Evolutionary conservation across 2,797 vertebrate genomes (phyloP), one percentile per base, ranked within the genome.

Genomic region (Rhynchonycteris naso): DNA sequence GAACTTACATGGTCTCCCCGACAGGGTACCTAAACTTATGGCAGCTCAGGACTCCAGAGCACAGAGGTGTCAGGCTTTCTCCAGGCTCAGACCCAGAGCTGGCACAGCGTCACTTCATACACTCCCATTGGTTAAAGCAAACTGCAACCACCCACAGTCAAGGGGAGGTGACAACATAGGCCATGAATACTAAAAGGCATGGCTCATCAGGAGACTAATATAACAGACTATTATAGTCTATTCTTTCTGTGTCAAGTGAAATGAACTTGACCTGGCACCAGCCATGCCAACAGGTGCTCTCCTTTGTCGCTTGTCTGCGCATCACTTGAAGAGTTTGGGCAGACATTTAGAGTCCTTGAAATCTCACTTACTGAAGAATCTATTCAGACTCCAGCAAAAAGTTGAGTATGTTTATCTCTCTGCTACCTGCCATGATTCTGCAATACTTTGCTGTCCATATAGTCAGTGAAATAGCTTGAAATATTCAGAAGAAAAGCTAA

Each of bases 381-480:
- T 56, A 24, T 59, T n/a, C 28, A 58, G 11, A 43, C 18, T 4
- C 28, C 10, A 9, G 72, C 30, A 19, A 22, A n/a, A 19, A 43
- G 65, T 13, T 18, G 59, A 26, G 21, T 14, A 2, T 21, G 7
- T 72, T 28, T 54, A 0, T 54, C 1, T 30, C 58, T n/a, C 50
- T 16, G 54, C 2, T 28, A 26, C 47, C 2, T 3, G 35, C n/a
- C 7, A 1, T 24, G 11, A 8, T 15, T 61, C 54, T 90, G 50
- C n/a, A 26, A 3, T 0, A 8, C 52, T 28, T 30, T 38, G 0
- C 13, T 26, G 3, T 14, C 38, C 68, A n/a, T 2, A 11, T 28
- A 43, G 11, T 50, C 10, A 18, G 61, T 16, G 35, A 50, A 61
- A 38, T 5, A 1, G 28, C 14, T 56, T n/a, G 43, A 74, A 84